These are phyloP conservation scores for Drosophila melanocephala DNA, from an alignment of 2,888 invertebrate genomes.

Conservation along the genomic window DNA sequence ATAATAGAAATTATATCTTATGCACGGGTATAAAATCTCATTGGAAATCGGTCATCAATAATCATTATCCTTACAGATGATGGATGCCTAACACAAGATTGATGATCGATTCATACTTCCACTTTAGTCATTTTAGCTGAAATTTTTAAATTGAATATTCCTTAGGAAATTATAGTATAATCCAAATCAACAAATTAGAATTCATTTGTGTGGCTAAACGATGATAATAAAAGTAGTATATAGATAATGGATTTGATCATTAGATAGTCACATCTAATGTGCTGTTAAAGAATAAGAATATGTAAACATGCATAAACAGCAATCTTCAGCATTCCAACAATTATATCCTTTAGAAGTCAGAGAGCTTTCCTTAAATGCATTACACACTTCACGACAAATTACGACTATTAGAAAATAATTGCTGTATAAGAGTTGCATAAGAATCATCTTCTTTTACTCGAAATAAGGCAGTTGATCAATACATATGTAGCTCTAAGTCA, in stretches of 20 bases:
- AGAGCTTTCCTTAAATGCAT: neutral
- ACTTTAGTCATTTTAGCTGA: neutral
- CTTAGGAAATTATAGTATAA: neutral
- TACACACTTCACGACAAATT: neutral
- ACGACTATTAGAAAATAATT: neutral
- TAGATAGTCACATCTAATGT: neutral
- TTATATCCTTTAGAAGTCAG: neutral
- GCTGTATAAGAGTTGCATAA: neutral
- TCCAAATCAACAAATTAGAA: neutral
- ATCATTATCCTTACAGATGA: neutral
- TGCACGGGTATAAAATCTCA: neutral
- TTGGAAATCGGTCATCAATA: neutral
- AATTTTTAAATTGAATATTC: neutral
- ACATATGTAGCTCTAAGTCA: neutral
- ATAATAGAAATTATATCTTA: neutral
- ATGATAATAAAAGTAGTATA: neutral
- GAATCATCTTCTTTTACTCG: neutral
- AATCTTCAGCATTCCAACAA: neutral
- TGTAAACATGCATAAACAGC: neutral
- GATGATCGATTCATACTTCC: neutral
- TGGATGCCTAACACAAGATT: neutral
- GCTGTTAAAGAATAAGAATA: neutral
- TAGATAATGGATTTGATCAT: neutral
- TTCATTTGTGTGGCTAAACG: neutral
- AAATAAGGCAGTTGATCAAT: neutral